Evolutionary conservation across 2,113 vertebrate species (phyloP), one percentile per base, ranked within the genome.

Genomic region (Toxotes jaculatrix): DNA sequence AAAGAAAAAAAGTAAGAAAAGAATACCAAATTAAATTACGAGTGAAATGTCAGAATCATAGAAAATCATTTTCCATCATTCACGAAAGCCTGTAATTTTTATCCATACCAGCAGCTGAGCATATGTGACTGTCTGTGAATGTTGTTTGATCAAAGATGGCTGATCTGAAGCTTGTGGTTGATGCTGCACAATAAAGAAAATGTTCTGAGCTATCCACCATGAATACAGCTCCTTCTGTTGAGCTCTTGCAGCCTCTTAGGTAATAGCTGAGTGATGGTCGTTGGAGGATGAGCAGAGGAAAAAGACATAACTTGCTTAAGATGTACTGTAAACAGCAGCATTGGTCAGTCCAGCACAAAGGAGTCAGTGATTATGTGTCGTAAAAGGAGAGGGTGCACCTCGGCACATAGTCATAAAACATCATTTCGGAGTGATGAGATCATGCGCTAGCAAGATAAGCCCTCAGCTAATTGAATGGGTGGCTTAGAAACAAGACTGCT

Each of bases 341-440:
- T 4, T 31, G 49, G 66, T 69, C 70, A 51, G 38, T 70, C 5
- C 9, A 32, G 59, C 63, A 87, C 77, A 82, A 77, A 86, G 65
- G 59, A 79, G 21, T 64, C 72, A 82, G 60, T 82, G 82, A 80
- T 77, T 76, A 53, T 19, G 63, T 14, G 42, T 73, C 63, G 72
- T 75, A 70, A 67, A 61, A 36, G 19, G 32, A 81, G 65, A 74
- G 12, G 45, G 19, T 53, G 74, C 61, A 84, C 79, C 71, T 76
- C 53, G n/a, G 68, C 73, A 77, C 57, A 74, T 59, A 38, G 31
- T 78, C 55, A 82, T 60, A 57, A 83, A 77, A 68, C 51, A 63
- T 76, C 36, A 67, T 83, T 72, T 78, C 32, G 80, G 9, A 70
- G 45, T 60, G 57, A 74, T 89, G 87, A 89, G 34, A 51, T 89